Percentiles rank a stretch among this genome's conserved stretches.
phyloP scores from a whole-genome alignment of 2,888 invertebrate genomes.

The Pteria penguin region DNA sequence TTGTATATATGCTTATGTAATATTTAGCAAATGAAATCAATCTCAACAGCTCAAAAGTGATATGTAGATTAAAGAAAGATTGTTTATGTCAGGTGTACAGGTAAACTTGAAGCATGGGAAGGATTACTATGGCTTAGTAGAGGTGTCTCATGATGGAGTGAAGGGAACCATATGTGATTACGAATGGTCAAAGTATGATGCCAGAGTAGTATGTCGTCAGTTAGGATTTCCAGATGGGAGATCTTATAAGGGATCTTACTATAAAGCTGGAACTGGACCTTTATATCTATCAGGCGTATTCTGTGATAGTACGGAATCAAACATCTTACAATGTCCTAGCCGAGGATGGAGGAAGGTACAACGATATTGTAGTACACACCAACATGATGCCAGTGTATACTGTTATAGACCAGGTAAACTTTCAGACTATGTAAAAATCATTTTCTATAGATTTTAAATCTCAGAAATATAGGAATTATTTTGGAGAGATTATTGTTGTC shows the following conservation, averaged over 20 bases:
- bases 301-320: slow-evolving; percentile 55
- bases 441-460: too few species aligned
- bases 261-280: slow-evolving; percentile 53
- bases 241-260: slow-evolving; percentile 47
- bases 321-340: slow-evolving; percentile 60
- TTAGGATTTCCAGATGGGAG: slow-evolving; percentile 66
- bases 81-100: slow-evolving; percentile 51
- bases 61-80: background rate
- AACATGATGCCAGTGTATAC: slow-evolving; percentile 62
- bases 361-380: slow-evolving; percentile 56
- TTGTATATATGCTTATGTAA: too few species aligned
- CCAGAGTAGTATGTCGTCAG: slow-evolving; percentile 63
- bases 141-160: slow-evolving; percentile 56
- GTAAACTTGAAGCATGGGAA: slow-evolving; percentile 60
- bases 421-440: too few species aligned
- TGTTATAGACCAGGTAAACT: slow-evolving; percentile 67
- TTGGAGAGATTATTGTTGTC: too few species aligned
- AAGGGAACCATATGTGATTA: slow-evolving; percentile 67
- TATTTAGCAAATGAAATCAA: too few species aligned
- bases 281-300: slow-evolving; percentile 62
- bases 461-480: too few species aligned
- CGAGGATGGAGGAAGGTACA: slow-evolving; percentile 58
- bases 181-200: slow-evolving; percentile 62
- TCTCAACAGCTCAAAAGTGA: too few species aligned
- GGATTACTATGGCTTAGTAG: slow-evolving; percentile 58